Conservation (phyloP, 2,888 invertebrate genomes). For the Dromius quadrimaculatus region DNA sequence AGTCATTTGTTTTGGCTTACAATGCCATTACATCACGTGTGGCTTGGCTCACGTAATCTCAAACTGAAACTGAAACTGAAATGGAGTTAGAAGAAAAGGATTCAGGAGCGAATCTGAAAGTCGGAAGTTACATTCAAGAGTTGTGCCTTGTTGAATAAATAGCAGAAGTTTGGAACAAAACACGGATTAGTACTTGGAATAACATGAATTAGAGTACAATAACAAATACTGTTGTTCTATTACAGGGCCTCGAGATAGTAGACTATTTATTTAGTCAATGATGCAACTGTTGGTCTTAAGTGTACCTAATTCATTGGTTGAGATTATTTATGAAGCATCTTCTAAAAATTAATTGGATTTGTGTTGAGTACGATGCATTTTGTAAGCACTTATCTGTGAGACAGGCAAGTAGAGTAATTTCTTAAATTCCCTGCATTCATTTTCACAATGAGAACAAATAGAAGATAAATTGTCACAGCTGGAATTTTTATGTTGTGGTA, state of each 20-base stretch:
- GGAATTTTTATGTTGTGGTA: conserved; percentile 37
- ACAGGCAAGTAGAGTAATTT: conserved; percentile 27
- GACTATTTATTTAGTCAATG: too few species aligned
- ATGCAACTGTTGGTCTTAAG: too few species aligned
- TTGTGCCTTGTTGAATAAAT: too few species aligned
- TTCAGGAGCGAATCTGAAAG: too few species aligned
- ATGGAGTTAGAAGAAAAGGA: neutral
- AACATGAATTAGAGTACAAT: too few species aligned
- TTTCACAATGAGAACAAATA: conserved; percentile 16
- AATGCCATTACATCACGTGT: conserved; percentile 18
- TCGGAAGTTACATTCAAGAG: too few species aligned
- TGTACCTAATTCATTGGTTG: too few species aligned
- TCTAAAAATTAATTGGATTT: conserved; percentile 41
- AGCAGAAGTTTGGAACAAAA: too few species aligned
- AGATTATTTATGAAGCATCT: neutral
- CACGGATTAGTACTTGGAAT: too few species aligned
- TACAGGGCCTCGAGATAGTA: too few species aligned
- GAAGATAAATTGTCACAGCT: neutral
- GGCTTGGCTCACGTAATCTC: conserved; percentile 6
- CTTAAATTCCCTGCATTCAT: conserved; percentile 14
- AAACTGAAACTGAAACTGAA: neutral
- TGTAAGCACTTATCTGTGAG: conserved; percentile 12
- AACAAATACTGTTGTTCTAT: too few species aligned
- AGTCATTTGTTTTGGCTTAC: conserved; percentile 32
- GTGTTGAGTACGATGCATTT: conserved; percentile 30